Base-by-base conservation (phyloP, 2,113 vertebrate species). In the Atractosteus spatula region DNA sequence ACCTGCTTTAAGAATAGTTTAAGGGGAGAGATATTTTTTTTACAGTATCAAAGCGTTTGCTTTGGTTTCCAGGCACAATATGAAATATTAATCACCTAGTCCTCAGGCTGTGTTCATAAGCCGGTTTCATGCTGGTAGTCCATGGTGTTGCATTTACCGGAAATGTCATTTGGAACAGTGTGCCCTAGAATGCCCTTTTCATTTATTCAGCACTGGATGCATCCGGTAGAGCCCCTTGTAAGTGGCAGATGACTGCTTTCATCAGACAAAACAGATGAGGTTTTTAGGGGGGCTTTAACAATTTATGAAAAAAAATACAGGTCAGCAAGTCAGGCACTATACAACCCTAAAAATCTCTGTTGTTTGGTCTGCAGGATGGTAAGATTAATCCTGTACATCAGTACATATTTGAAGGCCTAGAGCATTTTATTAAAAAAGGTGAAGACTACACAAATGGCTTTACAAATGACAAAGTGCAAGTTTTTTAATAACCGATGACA, bases 401-500 rank as follows among this genome's bases (percentile, higher is more conserved):
- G 66, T 13, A 10, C 29, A 41, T 43, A 61, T 17, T 44, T 55
- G 68, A 67, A 57, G 43, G 3, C 41, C 41, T 59, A 8, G 13
- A 55, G n/a, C 70, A 17, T 71, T 17, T 63, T 51, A 63, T 29
- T 59, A 71, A 59, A 77, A 44, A 41, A 47, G 65, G 54, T 65
- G 41, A 55, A 29, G 62, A 72, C 11, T 61, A 8, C 11, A 11
- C 3, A 13, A 41, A 44, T 76, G 62, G 68, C 55, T 70, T 64
- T 42, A 69, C 8, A 63, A 70, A 47, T 41, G 5, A 4, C 8
- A 68, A 62, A 61, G 47, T 63, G n/a, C 70, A 70, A 61, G 63
- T 74, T 16, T 14, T 68, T 62, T 69, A 64, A 74, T 74, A 63
- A 68, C 61, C 2, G 69, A 68, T 44, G 51, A 7, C 45, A 13